Conservation (phyloP, 1,140 invertebrate species). For the Sinonovacula constricta region DNA sequence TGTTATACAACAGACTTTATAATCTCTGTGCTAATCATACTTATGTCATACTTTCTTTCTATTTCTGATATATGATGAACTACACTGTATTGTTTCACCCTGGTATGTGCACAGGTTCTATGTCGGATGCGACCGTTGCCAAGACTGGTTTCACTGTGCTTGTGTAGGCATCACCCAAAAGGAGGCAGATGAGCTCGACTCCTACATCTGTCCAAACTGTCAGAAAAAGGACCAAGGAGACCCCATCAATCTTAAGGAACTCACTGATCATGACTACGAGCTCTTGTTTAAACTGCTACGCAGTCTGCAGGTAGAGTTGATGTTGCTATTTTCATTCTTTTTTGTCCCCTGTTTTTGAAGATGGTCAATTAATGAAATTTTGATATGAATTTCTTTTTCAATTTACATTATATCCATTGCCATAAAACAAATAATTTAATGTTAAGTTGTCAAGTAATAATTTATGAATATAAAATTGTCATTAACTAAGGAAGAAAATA, state of each 20-base stretch:
- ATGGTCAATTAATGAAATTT: background rate
- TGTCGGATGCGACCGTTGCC: slow-evolving; percentile 98
- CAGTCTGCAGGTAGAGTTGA: slow-evolving; percentile 93
- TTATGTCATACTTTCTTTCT: no score
- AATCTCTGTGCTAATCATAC: no score
- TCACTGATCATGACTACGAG: slow-evolving; percentile 90
- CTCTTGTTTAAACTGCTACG: slow-evolving; percentile 91
- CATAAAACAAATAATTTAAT: background rate
- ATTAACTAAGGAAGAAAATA: no score
- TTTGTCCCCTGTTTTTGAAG: background rate
- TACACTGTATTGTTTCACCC: no score
- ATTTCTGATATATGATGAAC: no score
- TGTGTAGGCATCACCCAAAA: slow-evolving; percentile 97
- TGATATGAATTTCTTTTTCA: no score
- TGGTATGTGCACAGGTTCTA: no score
- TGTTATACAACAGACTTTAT: no score
- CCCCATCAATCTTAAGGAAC: slow-evolving; percentile 83
- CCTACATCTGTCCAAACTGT: slow-evolving; percentile 97
- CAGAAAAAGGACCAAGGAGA: slow-evolving; percentile 84
- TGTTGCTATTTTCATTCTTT: no score
- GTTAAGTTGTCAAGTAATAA: no score
- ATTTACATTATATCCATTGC: background rate
- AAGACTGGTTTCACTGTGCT: slow-evolving; percentile 99
- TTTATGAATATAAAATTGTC: no score
- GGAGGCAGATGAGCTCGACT: slow-evolving; percentile 96